Evolutionary conservation across 2,113 vertebrate species (phyloP), one percentile per base, ranked within the genome.

Genomic region (Lampris incognitus): DNA sequence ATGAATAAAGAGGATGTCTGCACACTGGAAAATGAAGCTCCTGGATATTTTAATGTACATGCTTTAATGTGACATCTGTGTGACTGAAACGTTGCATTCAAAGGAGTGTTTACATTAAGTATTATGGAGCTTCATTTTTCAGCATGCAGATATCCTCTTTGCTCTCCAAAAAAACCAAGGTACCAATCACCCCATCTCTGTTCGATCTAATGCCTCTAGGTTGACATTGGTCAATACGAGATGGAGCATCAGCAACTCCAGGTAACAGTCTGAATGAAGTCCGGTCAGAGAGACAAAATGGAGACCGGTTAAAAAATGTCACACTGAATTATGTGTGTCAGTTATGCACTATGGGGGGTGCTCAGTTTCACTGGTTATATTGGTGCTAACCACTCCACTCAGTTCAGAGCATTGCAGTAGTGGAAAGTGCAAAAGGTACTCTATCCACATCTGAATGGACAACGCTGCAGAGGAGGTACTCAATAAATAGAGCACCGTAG

Each of bases 201-300:
- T 76, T 74, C 83, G 72, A 86, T 76, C 60, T 56, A 37, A 2
- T n/a, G 5, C 73, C 66, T 77, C 50, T 75, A 65, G 77, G 74
- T 75, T 73, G 77, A 72, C 70, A 62, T 81, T 57, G 63, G 57
- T 69, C 72, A 81, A 80, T 38, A 69, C 56, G 74, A 76, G 68
- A 76, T 79, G 72, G 41, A 73, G 41, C 58, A 6, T 52, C n/a
- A 37, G 38, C 36, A 39, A 61, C 68, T 56, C 48, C 66, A 63
- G 68, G 74, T 81, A 79, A 82, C 69, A 64, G 62, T 84, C 62
- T 70, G 59, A 87, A 76, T 36, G 69, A 67, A 69, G 57, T 7
- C 49, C 44, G 39, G 24, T 24, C 24, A 36, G n/a, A 67, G 63
- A 70, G 54, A 80, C 10, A 36, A 38, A 65, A 74, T 13, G 24